Base-by-base conservation (phyloP, 2,888 invertebrate genomes). In the Sarcophaga rosellei region DNA sequence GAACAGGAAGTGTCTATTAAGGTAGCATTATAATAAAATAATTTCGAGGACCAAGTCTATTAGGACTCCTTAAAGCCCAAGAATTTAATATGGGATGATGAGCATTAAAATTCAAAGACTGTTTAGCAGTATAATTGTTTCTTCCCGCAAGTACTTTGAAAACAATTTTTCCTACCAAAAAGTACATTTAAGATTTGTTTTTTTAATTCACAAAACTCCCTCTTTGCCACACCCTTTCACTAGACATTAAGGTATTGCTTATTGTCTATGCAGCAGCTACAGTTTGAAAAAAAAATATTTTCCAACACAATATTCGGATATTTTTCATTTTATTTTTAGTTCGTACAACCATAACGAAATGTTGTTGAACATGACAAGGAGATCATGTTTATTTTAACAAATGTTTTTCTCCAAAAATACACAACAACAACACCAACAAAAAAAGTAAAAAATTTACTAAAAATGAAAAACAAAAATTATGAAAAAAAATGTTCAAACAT, bases 351-450 rank as follows among this genome's bases (percentile, higher is more conserved):
- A 84, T 81, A 86, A 84, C 86, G 78, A 84, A 86, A 86, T 84
- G 84, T 86, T 86, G 86, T 86, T 86, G 61, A 81, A 86, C 86
- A 86, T 86, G 86, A 86, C 86, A 86, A 86, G 86, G 84, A 84
- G 86, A 86, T 86, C 86, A 84, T 86, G 86, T 86, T 86, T 84
- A 81, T 84, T 86, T 35, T 86, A 86, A 86, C 86, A 86, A 86
- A 86, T 84, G 86, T 86, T 84, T 84, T 84, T 78, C 53, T 53
- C 74, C 68, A 74, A 80, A 72, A 76, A 73, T 57, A 63, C 35
- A 80, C 65, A 73, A 76, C 59, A 59, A 84, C 57, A 84, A 79
- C 23, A 69, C n/a, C n/a, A n/a, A 59, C 45, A 65, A 6, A 21
- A 35, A 35, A 35, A 35, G 8, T 35, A 35, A 35, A 35, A 35